These are phyloP conservation scores for Cynopterus brachyotis DNA, from an alignment of 2,113 vertebrate genomes.

Conservation along the genomic window DNA sequence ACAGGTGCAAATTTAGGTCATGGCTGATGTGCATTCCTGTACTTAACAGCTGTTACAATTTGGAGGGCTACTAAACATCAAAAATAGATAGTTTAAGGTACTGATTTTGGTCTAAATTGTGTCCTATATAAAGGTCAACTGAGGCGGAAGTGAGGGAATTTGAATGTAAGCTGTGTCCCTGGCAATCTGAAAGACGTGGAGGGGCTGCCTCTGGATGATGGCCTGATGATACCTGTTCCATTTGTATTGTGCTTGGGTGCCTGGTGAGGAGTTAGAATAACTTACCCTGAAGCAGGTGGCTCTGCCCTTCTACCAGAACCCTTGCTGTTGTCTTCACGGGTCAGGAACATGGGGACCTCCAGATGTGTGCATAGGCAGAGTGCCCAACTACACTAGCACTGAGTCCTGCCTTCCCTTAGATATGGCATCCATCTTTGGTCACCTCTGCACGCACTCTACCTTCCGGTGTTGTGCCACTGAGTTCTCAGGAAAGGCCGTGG, in stretches of 20 bases:
- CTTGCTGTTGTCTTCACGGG: background rate
- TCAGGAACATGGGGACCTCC: too few species aligned
- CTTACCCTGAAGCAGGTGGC: fast-evolving
- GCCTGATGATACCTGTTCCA: background rate
- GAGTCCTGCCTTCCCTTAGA: background rate
- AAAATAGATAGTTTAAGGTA: background rate
- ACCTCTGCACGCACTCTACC: fast-evolving
- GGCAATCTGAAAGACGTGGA: too few species aligned
- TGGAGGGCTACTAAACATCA: background rate
- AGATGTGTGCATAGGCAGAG: background rate
- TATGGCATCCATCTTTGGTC: background rate
- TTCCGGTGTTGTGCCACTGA: too few species aligned
- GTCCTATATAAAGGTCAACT: background rate
- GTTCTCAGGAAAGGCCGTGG: background rate
- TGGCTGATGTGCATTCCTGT: too few species aligned
- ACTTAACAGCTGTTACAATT: too few species aligned
- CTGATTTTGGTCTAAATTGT: too few species aligned
- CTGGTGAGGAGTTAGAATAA: background rate
- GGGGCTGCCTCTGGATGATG: background rate
- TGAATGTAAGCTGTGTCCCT: background rate
- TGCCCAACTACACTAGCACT: background rate
- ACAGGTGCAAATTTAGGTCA: too few species aligned
- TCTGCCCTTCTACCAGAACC: background rate
- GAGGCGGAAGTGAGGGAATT: background rate
- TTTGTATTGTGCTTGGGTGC: background rate